These are phyloP conservation scores for Folsomia manolachei DNA, from an alignment of 2,888 invertebrate species.

Conservation along the genomic window DNA sequence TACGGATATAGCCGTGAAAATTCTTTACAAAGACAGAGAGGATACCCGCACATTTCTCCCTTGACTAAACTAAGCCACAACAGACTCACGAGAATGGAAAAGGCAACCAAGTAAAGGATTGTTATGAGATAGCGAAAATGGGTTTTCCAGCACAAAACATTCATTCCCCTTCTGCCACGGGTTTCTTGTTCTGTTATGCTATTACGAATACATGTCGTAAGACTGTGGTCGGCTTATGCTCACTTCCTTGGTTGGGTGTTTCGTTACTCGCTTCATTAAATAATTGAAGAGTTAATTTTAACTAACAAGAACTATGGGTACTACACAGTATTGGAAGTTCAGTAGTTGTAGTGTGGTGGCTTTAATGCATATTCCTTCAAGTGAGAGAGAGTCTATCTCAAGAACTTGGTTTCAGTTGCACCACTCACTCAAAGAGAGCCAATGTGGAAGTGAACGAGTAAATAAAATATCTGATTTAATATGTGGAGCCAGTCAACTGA, in stretches of 20 bases:
- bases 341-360: neutral
- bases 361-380: no score
- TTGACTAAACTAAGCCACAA: neutral
- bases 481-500: neutral
- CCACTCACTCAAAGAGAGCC: neutral
- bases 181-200: no score
- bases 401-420: no score
- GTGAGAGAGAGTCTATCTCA: no score
- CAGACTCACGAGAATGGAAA: neutral
- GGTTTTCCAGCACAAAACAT: conserved; percentile 2
- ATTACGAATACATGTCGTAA: no score
- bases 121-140: conserved; percentile 9
- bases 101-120: neutral
- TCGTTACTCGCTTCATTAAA: conserved; percentile 14
- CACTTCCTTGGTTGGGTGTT: neutral
- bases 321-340: no score
- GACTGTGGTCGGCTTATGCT: neutral
- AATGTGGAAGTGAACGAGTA: neutral
- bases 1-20: no score
- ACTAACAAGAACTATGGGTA: no score
- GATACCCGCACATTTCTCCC: neutral
- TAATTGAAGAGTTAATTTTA: conserved; percentile 24
- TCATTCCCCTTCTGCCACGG: neutral
- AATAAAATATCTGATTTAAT: neutral
- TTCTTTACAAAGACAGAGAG: no score